Base-by-base conservation (phyloP, 2,797 vertebrate genomes). In the Rhabdomys pumilio region DNA sequence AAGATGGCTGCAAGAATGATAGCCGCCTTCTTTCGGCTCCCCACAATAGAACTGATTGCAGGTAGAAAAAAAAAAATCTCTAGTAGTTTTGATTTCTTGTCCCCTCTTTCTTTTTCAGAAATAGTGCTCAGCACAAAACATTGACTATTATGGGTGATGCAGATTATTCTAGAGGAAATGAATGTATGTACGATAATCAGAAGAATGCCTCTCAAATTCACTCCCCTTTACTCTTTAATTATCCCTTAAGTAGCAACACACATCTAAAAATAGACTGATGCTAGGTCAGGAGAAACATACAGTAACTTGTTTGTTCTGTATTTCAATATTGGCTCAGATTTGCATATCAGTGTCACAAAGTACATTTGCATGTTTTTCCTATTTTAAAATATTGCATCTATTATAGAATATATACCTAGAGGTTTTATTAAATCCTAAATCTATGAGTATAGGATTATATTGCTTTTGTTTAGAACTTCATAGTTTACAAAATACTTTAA, bases 231-330 rank as follows among this genome's bases (percentile, higher is more conserved):
- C 86, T 98, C 89, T 91, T 97, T 97, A 97, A 96, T 98, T 98
- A 97, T 97, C 59, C 3, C 2, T 13, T 98, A 95, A 98, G 97
- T 96, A 97, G 93, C 2, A 93, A 93, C 29, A 90, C 75, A 84
- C 5, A 22, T 96, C 98, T 98, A 96, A 98, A 98, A 98, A 98
- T 96, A 98, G 96, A 94, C 20, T 3, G 3, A 19, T 94, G 83
- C 47, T 73, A 95, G 95, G 44, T 97, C 96, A 98, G 96, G 95
- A 95, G 61, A 92, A 98, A 96, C 95, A 76, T 82, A 89, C 20
- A 57, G 44, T 92, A 87, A 76, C 53, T 0, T 44, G 86, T n/a
- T 72, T 96, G 95, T 14, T 93, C 90, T 75, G 29, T 72, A 83
- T 93, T 97, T 95, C 41, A 87, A 3, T 3, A 7, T 29, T 59